phyloP scores from a whole-genome alignment of 2,113 vertebrate species.

The Apeltes quadracus region DNA sequence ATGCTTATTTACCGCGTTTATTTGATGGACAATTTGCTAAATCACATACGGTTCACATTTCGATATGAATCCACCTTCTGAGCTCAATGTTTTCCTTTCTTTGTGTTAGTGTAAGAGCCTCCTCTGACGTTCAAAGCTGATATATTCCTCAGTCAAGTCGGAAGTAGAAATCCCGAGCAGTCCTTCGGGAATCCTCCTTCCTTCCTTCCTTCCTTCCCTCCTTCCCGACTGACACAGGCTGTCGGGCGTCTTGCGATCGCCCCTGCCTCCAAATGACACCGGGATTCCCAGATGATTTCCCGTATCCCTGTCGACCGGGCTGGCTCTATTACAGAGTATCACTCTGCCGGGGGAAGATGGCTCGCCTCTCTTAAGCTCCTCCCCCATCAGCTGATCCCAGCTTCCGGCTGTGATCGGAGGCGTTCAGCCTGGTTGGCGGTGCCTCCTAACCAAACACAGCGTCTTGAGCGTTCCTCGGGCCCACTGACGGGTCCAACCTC shows the following conservation, averaged over 20 bases:
- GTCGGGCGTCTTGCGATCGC: conserved; percentile 33
- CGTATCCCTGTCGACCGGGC: conserved; percentile 34
- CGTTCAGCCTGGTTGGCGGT: not conserved
- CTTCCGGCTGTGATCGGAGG: conserved; percentile 54
- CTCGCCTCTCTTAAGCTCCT: conserved; percentile 64
- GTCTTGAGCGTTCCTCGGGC: not conserved
- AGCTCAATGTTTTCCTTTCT: conserved; percentile 55
- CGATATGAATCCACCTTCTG: conserved; percentile 33
- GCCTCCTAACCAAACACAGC: not conserved
- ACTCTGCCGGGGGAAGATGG: conserved; percentile 78
- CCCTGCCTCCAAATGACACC: conserved; percentile 47
- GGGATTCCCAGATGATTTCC: conserved; percentile 41
- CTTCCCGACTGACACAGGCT: conserved; percentile 13
- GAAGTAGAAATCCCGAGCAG: not conserved
- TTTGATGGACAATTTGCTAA: not conserved
- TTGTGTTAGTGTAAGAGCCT: conserved; percentile 54
- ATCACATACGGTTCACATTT: not conserved
- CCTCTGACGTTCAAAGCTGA: conserved; percentile 15
- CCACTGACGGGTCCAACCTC: not conserved
- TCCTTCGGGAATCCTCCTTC: conserved; percentile 8
- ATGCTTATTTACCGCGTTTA: not conserved
- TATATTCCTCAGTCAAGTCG: conserved; percentile 24
- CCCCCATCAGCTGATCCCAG: conserved; percentile 73
- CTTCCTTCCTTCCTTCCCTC: conserved; percentile 6
- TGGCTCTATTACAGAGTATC: conserved; percentile 26